phyloP scores from a whole-genome alignment of 2,888 invertebrate genomes.

The Bugulina stolonifera region DNA sequence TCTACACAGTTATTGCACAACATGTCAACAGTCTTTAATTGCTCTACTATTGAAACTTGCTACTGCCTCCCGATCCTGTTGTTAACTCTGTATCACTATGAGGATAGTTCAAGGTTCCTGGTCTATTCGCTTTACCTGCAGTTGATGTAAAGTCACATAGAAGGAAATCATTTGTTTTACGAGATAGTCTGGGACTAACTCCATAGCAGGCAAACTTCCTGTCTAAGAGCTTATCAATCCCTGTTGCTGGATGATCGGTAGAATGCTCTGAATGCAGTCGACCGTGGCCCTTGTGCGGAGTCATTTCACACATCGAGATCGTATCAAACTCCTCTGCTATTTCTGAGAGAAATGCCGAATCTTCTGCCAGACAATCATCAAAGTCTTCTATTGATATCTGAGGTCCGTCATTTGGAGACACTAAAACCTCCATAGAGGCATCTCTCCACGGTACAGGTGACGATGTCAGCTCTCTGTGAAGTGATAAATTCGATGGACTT shows the following conservation, averaged over 20 bases:
- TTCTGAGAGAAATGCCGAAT: background rate
- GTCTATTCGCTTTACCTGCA: background rate
- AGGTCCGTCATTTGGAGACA: constrained; percentile 11
- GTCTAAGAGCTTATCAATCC: background rate
- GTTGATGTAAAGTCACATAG: background rate
- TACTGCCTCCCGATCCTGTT: too few species aligned
- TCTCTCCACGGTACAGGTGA: constrained; percentile 21
- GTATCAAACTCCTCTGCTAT: background rate
- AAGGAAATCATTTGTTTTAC: constrained; percentile 18
- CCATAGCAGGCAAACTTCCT: constrained; percentile 25
- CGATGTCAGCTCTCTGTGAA: background rate
- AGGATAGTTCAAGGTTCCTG: background rate
- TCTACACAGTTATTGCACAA: too few species aligned
- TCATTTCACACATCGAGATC: constrained; percentile 14
- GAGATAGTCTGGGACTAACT: constrained; percentile 7
- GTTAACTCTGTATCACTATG: too few species aligned
- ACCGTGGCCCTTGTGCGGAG: background rate
- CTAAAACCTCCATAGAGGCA: constrained; percentile 20
- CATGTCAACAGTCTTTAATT: too few species aligned
- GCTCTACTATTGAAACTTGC: too few species aligned
- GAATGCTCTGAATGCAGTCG: background rate
- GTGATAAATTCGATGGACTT: constrained; percentile 2
- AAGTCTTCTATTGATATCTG: constrained; percentile 24
- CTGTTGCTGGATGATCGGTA: background rate
- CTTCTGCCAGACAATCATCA: background rate